phyloP scores from a whole-genome alignment of 2,888 invertebrate species.

The Coelogynopora nodosa region DNA sequence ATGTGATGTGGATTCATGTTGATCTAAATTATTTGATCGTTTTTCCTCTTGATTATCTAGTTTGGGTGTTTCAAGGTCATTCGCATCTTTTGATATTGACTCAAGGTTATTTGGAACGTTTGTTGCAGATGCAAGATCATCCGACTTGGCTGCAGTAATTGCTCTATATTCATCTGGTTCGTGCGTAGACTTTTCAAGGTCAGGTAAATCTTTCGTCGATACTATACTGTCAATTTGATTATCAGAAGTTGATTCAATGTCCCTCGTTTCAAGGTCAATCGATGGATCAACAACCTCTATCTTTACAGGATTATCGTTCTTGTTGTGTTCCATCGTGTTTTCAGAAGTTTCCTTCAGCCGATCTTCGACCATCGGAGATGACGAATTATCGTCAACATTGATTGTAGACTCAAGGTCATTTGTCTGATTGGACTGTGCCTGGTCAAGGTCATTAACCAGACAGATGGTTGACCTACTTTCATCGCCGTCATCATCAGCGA shows the following conservation, averaged over 20 bases:
- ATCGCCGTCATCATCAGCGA: not conserved
- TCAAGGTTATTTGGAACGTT: not conserved
- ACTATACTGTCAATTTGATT: not conserved
- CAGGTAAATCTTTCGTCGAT: not conserved
- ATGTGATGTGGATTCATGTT: not conserved
- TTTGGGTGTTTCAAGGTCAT: not conserved
- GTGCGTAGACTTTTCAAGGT: not conserved
- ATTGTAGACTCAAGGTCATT: too few species aligned
- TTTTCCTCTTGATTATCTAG: not conserved
- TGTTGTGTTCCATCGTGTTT: too few species aligned
- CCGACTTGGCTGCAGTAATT: not conserved
- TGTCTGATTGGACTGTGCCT: too few species aligned
- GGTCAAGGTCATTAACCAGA: not conserved
- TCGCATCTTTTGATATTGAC: not conserved
- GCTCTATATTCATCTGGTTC: not conserved
- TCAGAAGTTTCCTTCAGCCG: too few species aligned
- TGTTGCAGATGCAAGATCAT: not conserved
- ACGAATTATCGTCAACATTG: too few species aligned
- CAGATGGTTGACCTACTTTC: not conserved
- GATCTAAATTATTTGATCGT: not conserved
- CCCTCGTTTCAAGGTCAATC: not conserved
- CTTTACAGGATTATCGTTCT: too few species aligned
- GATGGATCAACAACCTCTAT: too few species aligned
- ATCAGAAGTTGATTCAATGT: not conserved
- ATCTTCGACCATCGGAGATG: too few species aligned